Conservation (phyloP, 1,140 invertebrate species). For the Amyelois transitella region DNA sequence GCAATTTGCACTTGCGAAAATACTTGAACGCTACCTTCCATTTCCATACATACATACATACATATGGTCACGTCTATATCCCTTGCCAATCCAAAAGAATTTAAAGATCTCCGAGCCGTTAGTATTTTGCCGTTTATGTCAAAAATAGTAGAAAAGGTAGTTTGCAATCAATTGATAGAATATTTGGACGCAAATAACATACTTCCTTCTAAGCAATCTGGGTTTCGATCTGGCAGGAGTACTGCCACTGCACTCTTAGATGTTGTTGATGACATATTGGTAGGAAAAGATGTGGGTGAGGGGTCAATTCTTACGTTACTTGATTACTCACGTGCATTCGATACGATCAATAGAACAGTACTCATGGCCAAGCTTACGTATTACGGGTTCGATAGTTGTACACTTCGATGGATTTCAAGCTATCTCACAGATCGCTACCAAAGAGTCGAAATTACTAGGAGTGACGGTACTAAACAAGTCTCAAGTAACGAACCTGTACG, state of each 20-base stretch:
- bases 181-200: neutral
- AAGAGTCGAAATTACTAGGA: neutral
- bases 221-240: neutral
- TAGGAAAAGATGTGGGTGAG: neutral
- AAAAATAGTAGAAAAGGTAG: slow-evolving; percentile 8
- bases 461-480: neutral
- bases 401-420: neutral
- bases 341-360: neutral
- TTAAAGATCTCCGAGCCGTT: slow-evolving; percentile 6
- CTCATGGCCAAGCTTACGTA: neutral
- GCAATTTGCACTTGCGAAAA: no score
- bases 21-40: no score
- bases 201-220: neutral
- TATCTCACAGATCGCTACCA: neutral
- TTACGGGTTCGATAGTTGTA: neutral
- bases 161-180: neutral
- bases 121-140: slow-evolving; percentile 9
- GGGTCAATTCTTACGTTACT: neutral
- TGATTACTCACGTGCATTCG: neutral
- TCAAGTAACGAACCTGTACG: neutral
- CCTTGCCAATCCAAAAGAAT: slow-evolving; percentile 2
- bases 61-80: no score
- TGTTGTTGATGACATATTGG: neutral
- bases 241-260: neutral
- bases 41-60: no score